Evolutionary conservation across 2,797 vertebrate genomes (phyloP).

Genomic region (Coregonus sp.): DNA sequence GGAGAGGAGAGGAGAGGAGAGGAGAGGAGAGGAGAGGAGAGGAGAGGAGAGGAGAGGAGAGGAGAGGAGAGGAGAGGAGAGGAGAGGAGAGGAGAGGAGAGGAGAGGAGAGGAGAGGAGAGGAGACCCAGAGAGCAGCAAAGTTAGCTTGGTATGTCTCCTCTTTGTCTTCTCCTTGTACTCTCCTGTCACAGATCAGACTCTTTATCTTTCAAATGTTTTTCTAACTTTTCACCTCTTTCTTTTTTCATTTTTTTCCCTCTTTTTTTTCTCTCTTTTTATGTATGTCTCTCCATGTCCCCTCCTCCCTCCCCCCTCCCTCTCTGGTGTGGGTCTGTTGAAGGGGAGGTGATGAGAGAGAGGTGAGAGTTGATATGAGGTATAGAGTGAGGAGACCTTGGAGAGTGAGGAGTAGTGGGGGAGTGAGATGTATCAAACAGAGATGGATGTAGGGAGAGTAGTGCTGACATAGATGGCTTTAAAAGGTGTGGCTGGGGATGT

Average conservation of each 20-base stretch:
- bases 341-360: neutral
- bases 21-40: slow-evolving; percentile 15
- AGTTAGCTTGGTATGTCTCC: slow-evolving; percentile 1
- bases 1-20: slow-evolving; percentile 13
- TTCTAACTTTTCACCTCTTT: neutral
- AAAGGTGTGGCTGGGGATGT: neutral
- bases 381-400: neutral
- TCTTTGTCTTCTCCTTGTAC: neutral
- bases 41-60: slow-evolving; percentile 25
- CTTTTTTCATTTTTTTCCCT: neutral
- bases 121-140: slow-evolving; percentile 1
- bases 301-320: neutral
- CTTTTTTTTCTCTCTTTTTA: neutral
- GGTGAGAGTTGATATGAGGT: neutral
- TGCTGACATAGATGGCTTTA: neutral
- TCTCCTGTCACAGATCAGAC: neutral
- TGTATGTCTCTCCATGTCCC: neutral
- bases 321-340: neutral
- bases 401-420: neutral
- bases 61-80: slow-evolving; percentile 13
- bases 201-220: neutral
- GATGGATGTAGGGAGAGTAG: slow-evolving; percentile 22
- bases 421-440: slow-evolving; percentile 14
- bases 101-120: slow-evolving; percentile 9
- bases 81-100: slow-evolving; percentile 12